Percentiles rank a stretch among this genome's conserved stretches.
phyloP scores from a whole-genome alignment of 2,113 vertebrate species.

The Macroglossus sobrinus region DNA sequence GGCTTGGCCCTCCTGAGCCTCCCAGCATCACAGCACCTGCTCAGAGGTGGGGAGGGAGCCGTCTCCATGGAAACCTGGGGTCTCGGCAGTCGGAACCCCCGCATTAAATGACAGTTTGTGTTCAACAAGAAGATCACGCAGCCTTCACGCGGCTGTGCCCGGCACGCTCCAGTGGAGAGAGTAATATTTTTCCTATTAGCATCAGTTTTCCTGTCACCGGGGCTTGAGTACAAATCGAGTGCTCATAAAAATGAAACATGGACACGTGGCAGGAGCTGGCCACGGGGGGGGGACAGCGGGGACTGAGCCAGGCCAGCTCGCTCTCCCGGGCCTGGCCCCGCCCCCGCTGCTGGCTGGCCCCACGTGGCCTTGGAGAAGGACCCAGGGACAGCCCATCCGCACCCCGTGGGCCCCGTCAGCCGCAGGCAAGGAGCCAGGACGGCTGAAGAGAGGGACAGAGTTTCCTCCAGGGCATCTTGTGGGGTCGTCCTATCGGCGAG shows the following conservation, averaged over 20 bases:
- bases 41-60: background rate
- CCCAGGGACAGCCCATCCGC: background rate
- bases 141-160: background rate
- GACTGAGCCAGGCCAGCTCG: background rate
- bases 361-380: rapidly evolving
- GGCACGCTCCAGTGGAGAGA: background rate
- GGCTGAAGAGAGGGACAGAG: background rate
- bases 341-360: background rate
- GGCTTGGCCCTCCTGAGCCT: background rate
- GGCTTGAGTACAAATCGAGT: background rate
- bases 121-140: background rate
- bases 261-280: background rate
- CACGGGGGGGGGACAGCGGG: background rate
- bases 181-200: background rate
- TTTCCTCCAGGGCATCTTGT: background rate
- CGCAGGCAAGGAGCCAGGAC: background rate
- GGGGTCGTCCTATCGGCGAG: background rate
- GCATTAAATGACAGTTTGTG: background rate
- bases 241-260: background rate
- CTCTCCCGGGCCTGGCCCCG: background rate
- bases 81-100: background rate
- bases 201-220: background rate
- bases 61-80: conserved; percentile 56
- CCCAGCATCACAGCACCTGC: background rate
- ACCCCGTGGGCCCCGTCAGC: rapidly evolving